Percentiles rank a stretch among this genome's conserved stretches.
Conservation (phyloP, 2,888 invertebrate genomes). For the Epinotia ramella region DNA sequence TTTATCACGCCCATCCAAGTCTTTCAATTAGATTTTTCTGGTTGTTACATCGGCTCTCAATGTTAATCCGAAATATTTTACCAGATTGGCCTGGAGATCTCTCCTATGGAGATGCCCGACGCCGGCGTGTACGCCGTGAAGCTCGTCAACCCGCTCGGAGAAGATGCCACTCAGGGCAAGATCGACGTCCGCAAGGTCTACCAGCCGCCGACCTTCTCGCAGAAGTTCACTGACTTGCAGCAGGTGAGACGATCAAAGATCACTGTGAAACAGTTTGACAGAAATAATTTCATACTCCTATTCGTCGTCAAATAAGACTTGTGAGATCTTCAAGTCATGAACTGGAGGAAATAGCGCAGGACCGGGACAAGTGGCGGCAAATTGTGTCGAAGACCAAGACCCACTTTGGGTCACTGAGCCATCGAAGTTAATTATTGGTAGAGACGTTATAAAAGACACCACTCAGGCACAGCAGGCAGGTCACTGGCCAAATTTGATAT, state of each 20-base stretch:
- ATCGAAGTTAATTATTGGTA: too few relatives aligned
- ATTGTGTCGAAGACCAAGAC: too few relatives aligned
- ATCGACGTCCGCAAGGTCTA: slow-evolving; percentile 92
- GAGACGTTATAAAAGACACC: too few relatives aligned
- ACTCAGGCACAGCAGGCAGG: too few relatives aligned
- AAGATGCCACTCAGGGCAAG: slow-evolving; percentile 88
- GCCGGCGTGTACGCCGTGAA: slow-evolving; percentile 92
- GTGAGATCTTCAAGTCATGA: too few relatives aligned
- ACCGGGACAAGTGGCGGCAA: too few relatives aligned
- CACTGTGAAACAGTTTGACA: background rate
- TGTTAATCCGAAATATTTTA: background rate
- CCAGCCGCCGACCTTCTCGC: slow-evolving; percentile 92
- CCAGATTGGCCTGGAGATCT: slow-evolving; percentile 90
- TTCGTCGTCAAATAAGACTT: too few relatives aligned
- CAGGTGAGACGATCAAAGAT: slow-evolving; percentile 62
- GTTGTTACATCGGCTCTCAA: background rate
- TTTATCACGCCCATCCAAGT: background rate
- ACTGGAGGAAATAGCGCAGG: too few relatives aligned
- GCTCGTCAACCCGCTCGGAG: slow-evolving; percentile 91
- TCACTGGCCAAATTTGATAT: too few relatives aligned
- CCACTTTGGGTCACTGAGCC: too few relatives aligned
- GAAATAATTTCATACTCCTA: too few relatives aligned
- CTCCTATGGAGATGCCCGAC: slow-evolving; percentile 88
- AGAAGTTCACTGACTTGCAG: slow-evolving; percentile 85
- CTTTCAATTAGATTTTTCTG: background rate